Evolutionary conservation across 2,797 vertebrate species (phyloP).

Genomic region (Acomys russatus): DNA sequence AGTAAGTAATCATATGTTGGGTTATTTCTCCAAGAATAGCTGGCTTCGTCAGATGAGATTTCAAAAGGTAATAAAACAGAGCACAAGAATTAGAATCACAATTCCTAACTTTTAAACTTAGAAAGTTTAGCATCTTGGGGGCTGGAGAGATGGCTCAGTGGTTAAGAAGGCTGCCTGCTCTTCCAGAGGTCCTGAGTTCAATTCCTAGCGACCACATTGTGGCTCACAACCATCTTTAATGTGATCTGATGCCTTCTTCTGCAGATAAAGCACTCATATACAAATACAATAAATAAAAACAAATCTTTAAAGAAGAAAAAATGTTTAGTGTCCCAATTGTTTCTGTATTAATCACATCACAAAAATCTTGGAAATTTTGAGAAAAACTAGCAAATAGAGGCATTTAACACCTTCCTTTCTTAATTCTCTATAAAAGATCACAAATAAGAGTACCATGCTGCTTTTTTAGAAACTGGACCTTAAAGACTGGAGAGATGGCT

Average conservation of each 20-base stretch:
- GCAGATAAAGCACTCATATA: no score
- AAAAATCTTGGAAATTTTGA: constrained; percentile 65
- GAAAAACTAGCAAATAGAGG: constrained; percentile 53
- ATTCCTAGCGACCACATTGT: no score
- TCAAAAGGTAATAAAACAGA: constrained; percentile 70
- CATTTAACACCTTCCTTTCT: background rate
- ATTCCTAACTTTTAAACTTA: constrained; percentile 43
- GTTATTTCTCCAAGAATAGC: background rate
- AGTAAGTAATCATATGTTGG: constrained; percentile 39
- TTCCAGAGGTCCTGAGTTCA: no score
- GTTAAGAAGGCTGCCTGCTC: no score
- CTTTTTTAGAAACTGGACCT: constrained; percentile 40
- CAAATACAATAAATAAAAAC: no score
- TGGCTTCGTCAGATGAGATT: background rate
- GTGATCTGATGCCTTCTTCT: no score
- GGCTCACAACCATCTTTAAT: no score
- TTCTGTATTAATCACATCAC: constrained; percentile 36
- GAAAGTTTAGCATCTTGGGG: background rate
- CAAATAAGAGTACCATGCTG: background rate
- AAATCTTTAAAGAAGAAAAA: no score
- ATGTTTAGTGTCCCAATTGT: background rate
- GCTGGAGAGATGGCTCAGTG: no score
- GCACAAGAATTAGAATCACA: constrained; percentile 16
- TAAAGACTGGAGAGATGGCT: background rate
- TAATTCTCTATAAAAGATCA: background rate